These are phyloP conservation scores for Chrysina gloriosa DNA, from an alignment of 2,888 invertebrate genomes.

Conservation along the genomic window DNA sequence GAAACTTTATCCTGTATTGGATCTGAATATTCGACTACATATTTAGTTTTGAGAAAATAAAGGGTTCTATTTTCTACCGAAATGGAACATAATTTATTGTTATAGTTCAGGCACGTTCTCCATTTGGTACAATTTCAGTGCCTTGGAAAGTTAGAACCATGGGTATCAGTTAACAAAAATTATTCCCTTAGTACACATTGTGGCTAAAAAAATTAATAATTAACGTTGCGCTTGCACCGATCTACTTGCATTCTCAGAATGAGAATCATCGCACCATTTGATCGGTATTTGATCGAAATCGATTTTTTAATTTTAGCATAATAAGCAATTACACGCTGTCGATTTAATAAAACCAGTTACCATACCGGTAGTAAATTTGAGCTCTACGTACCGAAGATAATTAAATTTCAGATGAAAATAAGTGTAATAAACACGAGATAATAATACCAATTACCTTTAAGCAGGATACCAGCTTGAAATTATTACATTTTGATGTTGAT, in stretches of 20 bases:
- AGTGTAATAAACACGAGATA: not conserved
- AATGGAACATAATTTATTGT: too few relatives aligned
- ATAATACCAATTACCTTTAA: slow-evolving; percentile 17
- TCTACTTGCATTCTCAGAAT: too few relatives aligned
- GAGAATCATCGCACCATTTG: too few relatives aligned
- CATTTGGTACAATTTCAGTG: too few relatives aligned
- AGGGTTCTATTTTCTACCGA: too few relatives aligned
- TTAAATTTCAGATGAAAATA: slow-evolving; percentile 6
- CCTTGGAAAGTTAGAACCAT: too few relatives aligned
- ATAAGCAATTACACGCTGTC: slow-evolving; percentile 2
- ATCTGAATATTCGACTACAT: too few relatives aligned
- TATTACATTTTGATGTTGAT: slow-evolving; percentile 15
- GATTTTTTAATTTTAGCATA: slow-evolving; percentile 10
- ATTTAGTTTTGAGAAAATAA: too few relatives aligned
- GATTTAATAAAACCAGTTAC: slow-evolving; percentile 10
- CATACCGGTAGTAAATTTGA: not conserved
- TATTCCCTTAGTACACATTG: not conserved
- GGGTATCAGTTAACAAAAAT: too few relatives aligned
- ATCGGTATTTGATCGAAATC: not conserved
- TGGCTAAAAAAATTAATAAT: not conserved
- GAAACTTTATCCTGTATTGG: too few relatives aligned
- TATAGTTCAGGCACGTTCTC: too few relatives aligned
- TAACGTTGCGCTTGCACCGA: too few relatives aligned
- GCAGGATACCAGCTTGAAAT: slow-evolving; percentile 10
- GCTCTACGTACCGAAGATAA: not conserved